Conservation (phyloP, 1,140 invertebrate genomes). For the Sminthurides bifidus region DNA sequence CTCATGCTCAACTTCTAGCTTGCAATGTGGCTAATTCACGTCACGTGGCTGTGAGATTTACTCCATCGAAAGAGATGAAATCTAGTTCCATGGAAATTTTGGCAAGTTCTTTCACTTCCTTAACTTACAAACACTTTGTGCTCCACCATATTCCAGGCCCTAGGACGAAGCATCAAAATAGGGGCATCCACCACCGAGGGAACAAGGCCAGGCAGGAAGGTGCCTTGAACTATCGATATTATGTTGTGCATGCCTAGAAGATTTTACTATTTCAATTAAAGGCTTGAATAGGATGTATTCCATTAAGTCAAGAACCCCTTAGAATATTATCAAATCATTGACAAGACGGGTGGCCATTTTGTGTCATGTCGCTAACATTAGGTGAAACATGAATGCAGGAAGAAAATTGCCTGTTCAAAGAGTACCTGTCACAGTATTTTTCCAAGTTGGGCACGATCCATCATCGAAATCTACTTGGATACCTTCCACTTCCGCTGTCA, state of each 20-base stretch:
- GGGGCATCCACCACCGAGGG: conserved; percentile 43
- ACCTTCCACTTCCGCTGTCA: conserved; percentile 34
- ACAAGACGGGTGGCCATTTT: neutral
- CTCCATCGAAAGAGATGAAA: neutral
- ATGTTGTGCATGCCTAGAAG: conserved; percentile 49
- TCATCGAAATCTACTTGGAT: conserved; percentile 53
- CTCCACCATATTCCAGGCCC: conserved; percentile 63
- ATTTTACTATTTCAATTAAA: neutral
- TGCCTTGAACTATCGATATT: conserved; percentile 40
- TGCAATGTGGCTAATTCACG: neutral
- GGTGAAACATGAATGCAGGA: neutral
- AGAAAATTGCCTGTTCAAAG: neutral
- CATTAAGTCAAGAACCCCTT: neutral
- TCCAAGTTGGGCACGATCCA: conserved; percentile 60
- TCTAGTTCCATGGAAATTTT: neutral
- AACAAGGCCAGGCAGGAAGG: conserved; percentile 31
- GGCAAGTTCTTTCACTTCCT: neutral
- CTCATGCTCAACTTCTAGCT: neutral
- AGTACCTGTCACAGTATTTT: conserved; percentile 45
- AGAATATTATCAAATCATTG: neutral
- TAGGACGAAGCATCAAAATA: conserved; percentile 52
- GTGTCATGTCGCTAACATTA: neutral
- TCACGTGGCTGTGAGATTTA: neutral
- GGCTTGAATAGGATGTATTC: neutral
- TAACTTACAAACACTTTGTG: conserved; percentile 49